Base-by-base conservation (phyloP, 2,888 invertebrate genomes). In the Tipula vernalis region DNA sequence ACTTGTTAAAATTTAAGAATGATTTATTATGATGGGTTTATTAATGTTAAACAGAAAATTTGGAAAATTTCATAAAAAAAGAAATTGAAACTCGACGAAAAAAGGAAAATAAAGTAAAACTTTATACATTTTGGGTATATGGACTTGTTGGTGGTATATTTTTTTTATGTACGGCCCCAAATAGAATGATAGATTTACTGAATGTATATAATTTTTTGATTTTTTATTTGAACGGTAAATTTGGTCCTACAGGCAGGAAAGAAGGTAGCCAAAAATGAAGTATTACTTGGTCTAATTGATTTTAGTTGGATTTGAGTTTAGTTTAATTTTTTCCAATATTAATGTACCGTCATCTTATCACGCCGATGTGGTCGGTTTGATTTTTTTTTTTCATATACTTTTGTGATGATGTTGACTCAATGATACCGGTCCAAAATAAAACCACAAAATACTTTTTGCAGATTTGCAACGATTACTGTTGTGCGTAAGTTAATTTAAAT, bases 1-100 rank as follows among this genome's bases (percentile, higher is more conserved):
- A 71, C 71, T 71, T 71, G 71, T 71, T 71, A 71, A 71, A 71
- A 71, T 71, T 71, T 71, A 71, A 71, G 71, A 71, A 71, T 71
- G 71, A 71, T 71, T 71, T 71, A 71, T 71, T 71, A 71, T 71
- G 71, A 71, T 71, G 71, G 71, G 71, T 71, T 71, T 71, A 71
- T 71, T 71, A 71, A 71, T 71, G 71, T 71, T 71, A 71, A 71
- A 71, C 10, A 71, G 71, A 71, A 71, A 28, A 71, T 71, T 71
- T 71, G 71, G 71, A 28, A 71, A 71, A 28, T 28, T 71, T 71
- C 3, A 71, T 71, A 71, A 28, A 71, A 18, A 71, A 28, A 71
- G 10, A 71, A 51, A 51, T 0, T 3, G 2, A 51, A 51, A 5
- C 15, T 13, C 28, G 28, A 71, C 28, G 28, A 71, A 28, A 13